Base-by-base conservation (phyloP, 1,140 invertebrate genomes). In the Heliconius melpomene region DNA sequence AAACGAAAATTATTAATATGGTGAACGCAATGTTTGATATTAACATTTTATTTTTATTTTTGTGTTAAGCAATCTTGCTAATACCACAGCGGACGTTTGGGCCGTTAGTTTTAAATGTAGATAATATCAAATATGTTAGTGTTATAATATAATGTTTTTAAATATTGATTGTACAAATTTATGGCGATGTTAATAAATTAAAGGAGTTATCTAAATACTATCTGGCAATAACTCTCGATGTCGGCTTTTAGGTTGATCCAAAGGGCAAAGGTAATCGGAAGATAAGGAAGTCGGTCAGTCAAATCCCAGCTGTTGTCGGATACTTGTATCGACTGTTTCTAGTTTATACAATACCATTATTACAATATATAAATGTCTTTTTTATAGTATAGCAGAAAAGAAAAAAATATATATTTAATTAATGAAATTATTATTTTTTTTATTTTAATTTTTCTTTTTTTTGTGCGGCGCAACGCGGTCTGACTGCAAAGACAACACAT, bases 231-330 rank as follows among this genome's bases (percentile, higher is more conserved):
- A 78, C 72, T 75, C 46, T 54, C 23, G 57, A 78, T 78, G 72
- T 77, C 71, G 40, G 75, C 72, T 77, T 81, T 81, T 80, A 36
- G 71, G 79, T 50, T 71, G 72, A 81, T 74, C 71, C 72, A 81
- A 81, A 81, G 79, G 76, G 72, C 79, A 73, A 80, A 77, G 71
- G 75, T 80, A 77, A 81, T 81, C 74, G 46, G 78, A 72, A 71
- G 79, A 81, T 78, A 81, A 78, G 74, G 60, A 78, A 78, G 29
- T 75, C 72, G 75, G 79, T 78, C 79, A 77, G 32, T 80, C 75
- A 66, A 74, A 75, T 74, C 29, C 46, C 75, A 32, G n/a, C 50
- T 72, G 52, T 71, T 71, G 38, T 74, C 26, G 52, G 72, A 3
- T 73, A 18, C 2, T 29, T 57, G 54, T 57, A 57, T 57, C n/a